Base-by-base conservation (phyloP, 2,888 invertebrate genomes). In the Diplazon laetatorius region DNA sequence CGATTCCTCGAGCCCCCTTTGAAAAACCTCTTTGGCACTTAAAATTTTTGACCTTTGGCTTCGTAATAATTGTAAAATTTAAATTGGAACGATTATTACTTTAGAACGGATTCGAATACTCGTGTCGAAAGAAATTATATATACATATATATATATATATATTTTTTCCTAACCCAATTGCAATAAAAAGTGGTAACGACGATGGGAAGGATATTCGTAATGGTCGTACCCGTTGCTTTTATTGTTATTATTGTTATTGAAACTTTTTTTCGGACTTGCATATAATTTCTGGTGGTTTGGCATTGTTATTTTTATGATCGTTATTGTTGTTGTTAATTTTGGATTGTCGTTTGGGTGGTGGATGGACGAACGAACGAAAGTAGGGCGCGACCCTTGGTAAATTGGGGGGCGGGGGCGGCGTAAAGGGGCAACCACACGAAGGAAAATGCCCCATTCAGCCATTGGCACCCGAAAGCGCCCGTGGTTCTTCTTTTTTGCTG, bases 401-500 rank as follows among this genome's bases (percentile, higher is more conserved):
- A 16, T n/a, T 18, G 39, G 18, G 22, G 14, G 25, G 76, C 20
- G 1, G 35, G 65, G 30, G 22, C 30, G 30, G 30, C 30, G 30
- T 30, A 25, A 46, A 57, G 20, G 48, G 10, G 18, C 35, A n/a
- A 14, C 22, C 37, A 57, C 74, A 65, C 52, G 52, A 60, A 66
- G 71, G 68, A 71, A 74, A 71, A 69, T 57, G 60, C 35, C 6
- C 39, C n/a, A 44, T 62, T 63, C 62, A 46, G 55, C 62, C 70
- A 71, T 71, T 50, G 66, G 60, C 72, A 76, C 80, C 76, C 71
- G n/a, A n/a, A n/a, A n/a, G 80, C 68, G 60, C 71, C 66, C 57
- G 50, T 65, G 60, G 50, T 68, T 48, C 66, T 60, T 70, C 71
- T 55, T 76, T 74, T 69, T 76, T 63, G 46, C 59, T 57, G 39